Conservation (phyloP, 2,888 invertebrate genomes). For the Erebia ligea region DNA sequence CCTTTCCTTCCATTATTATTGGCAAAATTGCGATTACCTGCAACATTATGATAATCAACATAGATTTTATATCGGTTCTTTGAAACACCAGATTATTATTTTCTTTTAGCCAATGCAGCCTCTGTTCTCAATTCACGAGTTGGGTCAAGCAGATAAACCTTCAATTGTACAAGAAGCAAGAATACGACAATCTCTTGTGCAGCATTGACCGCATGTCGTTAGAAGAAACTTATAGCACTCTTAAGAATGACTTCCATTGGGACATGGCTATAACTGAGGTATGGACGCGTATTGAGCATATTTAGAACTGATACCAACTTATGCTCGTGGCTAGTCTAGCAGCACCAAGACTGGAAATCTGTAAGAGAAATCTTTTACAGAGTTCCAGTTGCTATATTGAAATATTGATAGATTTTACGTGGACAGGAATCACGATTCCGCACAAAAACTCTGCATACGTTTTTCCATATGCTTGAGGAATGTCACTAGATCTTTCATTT, state of each 20-base stretch:
- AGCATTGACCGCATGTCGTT: slow-evolving; percentile 65
- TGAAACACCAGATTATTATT: neutral
- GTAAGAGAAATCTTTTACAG: too few relatives aligned
- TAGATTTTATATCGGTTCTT: neutral
- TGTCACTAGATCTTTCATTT: too few relatives aligned
- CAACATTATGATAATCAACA: neutral
- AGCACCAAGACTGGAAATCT: too few relatives aligned
- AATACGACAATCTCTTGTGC: slow-evolving; percentile 79
- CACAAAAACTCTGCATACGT: too few relatives aligned
- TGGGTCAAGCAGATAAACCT: slow-evolving; percentile 82
- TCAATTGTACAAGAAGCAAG: slow-evolving; percentile 79
- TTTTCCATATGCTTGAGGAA: too few relatives aligned
- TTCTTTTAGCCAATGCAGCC: slow-evolving; percentile 66
- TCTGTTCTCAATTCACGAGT: slow-evolving; percentile 76
- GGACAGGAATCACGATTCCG: too few relatives aligned
- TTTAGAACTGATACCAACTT: neutral
- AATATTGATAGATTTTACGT: too few relatives aligned
- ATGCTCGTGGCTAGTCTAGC: too few relatives aligned
- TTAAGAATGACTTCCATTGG: slow-evolving; percentile 82
- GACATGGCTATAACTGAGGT: slow-evolving; percentile 82
- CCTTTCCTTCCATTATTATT: too few relatives aligned
- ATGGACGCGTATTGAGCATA: slow-evolving; percentile 5
- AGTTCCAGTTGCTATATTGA: too few relatives aligned
- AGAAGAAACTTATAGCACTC: slow-evolving; percentile 62
- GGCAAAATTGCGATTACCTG: neutral